These are phyloP conservation scores for rabbit (Oryctolagus cuniculus) DNA, from an alignment of 2,113 vertebrate genomes.

Conservation along the genomic window mOryCun1.1 NC_091444.1:23069001-23069500, in stretches of 20 bases:
- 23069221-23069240: constrained; percentile 74
- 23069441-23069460: too few species aligned
- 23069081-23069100: neutral
- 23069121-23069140: neutral
- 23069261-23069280: neutral
- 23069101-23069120: neutral
- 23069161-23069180: constrained; percentile 70
- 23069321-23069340: constrained; percentile 77
- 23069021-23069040: neutral
- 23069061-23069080: neutral
- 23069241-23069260: constrained; percentile 27
- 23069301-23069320: constrained; percentile 81
- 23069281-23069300: constrained; percentile 68
- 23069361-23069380: constrained; percentile 77
- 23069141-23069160: constrained; percentile 59
- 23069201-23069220: constrained; percentile 67
- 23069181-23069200: constrained; percentile 55
- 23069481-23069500: neutral
- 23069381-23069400: constrained; percentile 47
- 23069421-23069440: neutral
- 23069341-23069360: constrained; percentile 77
- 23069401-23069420: neutral
- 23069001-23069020: neutral
- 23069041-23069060: neutral
- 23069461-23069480: accelerated